phyloP scores from a whole-genome alignment of 1,140 invertebrate genomes.

The Drosophila eugracilis region DNA sequence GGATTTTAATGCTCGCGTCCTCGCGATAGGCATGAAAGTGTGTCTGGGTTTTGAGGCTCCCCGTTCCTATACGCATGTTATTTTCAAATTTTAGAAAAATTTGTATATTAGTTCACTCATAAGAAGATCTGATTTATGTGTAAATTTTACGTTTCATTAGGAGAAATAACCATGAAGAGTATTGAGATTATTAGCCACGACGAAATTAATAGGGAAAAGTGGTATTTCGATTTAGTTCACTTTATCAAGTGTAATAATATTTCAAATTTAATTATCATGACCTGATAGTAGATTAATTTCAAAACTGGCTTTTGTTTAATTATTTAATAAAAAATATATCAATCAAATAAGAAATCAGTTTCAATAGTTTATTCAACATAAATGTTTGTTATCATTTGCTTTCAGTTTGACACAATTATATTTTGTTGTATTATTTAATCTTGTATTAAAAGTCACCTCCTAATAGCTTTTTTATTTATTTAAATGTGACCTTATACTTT shows the following conservation, averaged over 20 bases:
- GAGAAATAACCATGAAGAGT: slow-evolving; percentile 18
- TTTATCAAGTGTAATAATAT: background rate
- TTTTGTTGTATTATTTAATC: no score
- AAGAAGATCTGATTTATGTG: slow-evolving; percentile 36
- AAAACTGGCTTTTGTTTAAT: no score
- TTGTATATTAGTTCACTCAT: slow-evolving; percentile 15
- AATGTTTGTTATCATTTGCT: no score
- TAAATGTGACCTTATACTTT: no score
- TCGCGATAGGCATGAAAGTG: slow-evolving; percentile 56
- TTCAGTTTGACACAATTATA: no score
- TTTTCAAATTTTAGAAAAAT: slow-evolving; percentile 45
- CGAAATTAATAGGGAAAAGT: slow-evolving; percentile 8
- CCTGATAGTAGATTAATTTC: no score
- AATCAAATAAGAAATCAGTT: no score
- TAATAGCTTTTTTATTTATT: no score
- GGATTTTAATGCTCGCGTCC: slow-evolving; percentile 54
- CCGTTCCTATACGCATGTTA: slow-evolving; percentile 45
- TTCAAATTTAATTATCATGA: background rate
- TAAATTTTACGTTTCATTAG: slow-evolving; percentile 47
- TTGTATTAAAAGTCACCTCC: no score
- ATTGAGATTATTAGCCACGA: slow-evolving; percentile 22
- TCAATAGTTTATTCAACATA: no score
- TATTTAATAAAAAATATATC: no score
- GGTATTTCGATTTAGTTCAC: background rate
- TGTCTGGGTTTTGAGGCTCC: background rate